A percentile compares a stretch with the other conserved stretches of the same genome.
Conservation (phyloP, 1,140 invertebrate genomes). For the Cyclargus thomasi region DNA sequence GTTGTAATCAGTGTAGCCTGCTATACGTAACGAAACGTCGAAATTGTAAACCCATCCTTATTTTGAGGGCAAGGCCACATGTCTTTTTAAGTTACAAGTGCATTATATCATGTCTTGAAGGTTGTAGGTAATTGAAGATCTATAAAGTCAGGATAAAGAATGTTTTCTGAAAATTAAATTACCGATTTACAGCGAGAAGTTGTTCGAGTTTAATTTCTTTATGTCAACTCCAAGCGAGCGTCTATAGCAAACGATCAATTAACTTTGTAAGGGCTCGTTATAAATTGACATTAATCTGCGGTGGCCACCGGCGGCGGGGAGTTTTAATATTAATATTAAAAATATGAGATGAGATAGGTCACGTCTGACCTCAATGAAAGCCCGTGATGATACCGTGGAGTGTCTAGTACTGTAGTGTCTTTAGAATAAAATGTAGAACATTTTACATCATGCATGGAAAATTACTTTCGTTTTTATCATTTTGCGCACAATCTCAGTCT, state of each 20-base stretch:
- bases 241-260: neutral
- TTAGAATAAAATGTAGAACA: neutral
- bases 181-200: neutral
- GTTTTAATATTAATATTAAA: neutral
- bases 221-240: neutral
- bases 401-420: neutral
- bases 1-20: too few species aligned
- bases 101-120: too few species aligned
- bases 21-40: too few species aligned
- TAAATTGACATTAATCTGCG: neutral
- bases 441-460: neutral
- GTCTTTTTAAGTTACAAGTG: too few species aligned
- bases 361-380: slow-evolving; percentile 19
- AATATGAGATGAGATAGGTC: slow-evolving; percentile 19
- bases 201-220: neutral
- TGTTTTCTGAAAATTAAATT: neutral
- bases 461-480: neutral
- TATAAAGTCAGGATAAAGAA: too few species aligned
- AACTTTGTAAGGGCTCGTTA: neutral
- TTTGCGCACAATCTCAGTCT: too few species aligned
- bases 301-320: neutral
- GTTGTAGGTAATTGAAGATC: too few species aligned
- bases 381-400: slow-evolving; percentile 7
- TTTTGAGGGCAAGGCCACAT: too few species aligned
- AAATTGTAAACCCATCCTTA: too few species aligned